Conservation (phyloP, 2,797 vertebrate species). For the Mormyrops attenuatus region DNA sequence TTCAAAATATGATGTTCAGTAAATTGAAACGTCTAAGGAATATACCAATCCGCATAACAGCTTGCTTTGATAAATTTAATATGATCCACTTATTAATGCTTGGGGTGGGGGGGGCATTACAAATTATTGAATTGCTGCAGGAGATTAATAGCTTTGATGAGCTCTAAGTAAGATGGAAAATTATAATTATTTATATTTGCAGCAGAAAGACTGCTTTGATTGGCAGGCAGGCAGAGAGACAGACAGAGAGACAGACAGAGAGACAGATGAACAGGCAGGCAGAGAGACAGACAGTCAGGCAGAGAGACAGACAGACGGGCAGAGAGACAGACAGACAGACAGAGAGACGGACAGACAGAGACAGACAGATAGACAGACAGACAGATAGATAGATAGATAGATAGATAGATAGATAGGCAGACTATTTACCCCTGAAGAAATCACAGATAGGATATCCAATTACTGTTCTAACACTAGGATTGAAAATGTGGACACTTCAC, state of each 20-base stretch:
- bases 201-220: neutral
- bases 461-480: neutral
- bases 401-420: no score
- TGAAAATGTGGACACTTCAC: neutral
- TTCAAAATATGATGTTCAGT: neutral
- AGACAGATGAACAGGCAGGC: neutral
- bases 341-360: neutral
- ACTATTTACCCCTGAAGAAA: neutral
- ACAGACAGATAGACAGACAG: neutral
- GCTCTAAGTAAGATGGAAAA: neutral
- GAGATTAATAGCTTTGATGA: slow-evolving; percentile 4
- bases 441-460: neutral
- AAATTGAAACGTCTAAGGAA: neutral
- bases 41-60: neutral
- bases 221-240: neutral
- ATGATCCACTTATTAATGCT: neutral
- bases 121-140: neutral
- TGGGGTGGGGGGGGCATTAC: neutral
- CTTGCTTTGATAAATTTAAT: neutral
- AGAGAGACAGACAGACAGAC: neutral
- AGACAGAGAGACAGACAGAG: neutral
- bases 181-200: neutral
- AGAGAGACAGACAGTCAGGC: neutral
- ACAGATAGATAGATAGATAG: no score
- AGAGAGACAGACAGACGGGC: neutral